Evolutionary conservation across 92 coral and sea anemone species (phyloP), one percentile per base, ranked within the genome.

Genomic region (Porites lobata): DNA sequence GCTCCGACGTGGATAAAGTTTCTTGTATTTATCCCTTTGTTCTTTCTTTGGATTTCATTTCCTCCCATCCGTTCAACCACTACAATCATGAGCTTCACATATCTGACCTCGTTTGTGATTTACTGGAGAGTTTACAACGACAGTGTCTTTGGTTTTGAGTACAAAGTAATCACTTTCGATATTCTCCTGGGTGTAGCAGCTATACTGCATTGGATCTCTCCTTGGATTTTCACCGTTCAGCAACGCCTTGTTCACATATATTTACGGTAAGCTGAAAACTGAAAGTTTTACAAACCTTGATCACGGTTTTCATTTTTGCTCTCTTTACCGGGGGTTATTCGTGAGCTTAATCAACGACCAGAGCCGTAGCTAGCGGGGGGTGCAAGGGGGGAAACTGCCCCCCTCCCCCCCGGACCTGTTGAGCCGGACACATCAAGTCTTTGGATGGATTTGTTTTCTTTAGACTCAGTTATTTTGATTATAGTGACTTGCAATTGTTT

Each of bases 81-180:
- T 9, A 54, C 88, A 15, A 8, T 85, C 11, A 57, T 56, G 19
- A 13, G 26, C 43, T 43, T 85, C 13, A 1, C 64, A 4, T 85
- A 85, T 47, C 12, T 7, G 59, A 75, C 26, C 88, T 72, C 82
- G 0, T 85, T 70, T 53, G 88, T 85, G 5, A 77, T 85, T 32
- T 70, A 85, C 6, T 59, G 80, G 53, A 65, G 80, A 50, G 75
- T 85, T 18, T 85, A 32, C 47, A 20, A 43, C 15, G 76, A 12
- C n/a, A n/a, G 8, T 26, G n/a, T 69, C 52, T 8, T 56, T 26
- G n/a, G 29, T 13, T 19, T 71, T 17, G 68, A 54, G 15, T 73
- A 83, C 47, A 10, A 58, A 17, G 77, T 72, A 4, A 7, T 20
- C 38, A 6, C 32, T 6, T 83, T 83, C 14, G 21, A 29, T 50